phyloP scores from a whole-genome alignment of 2,113 vertebrate species.

The Elaphurus davidianus region DNA sequence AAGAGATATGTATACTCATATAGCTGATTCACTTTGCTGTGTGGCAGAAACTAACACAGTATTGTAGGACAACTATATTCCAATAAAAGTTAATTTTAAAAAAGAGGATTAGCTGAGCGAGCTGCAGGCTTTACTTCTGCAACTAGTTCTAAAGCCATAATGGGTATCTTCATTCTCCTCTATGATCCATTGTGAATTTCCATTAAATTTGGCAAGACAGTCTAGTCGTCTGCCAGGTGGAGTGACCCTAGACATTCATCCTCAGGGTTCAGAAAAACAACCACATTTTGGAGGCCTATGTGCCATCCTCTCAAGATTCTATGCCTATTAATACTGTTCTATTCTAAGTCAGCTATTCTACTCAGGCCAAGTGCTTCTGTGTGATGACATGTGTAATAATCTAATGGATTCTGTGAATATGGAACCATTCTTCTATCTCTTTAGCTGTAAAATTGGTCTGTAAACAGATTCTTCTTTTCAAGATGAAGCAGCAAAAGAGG shows the following conservation, averaged over 20 bases:
- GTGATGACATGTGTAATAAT: background rate
- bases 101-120: background rate
- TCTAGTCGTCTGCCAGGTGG: background rate
- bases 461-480: background rate
- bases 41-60: background rate
- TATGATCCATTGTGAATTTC: background rate
- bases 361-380: background rate
- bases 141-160: background rate
- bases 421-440: background rate
- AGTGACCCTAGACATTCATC: background rate
- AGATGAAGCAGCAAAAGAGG: background rate
- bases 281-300: background rate
- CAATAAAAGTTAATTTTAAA: background rate
- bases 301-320: background rate
- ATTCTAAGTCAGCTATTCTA: background rate
- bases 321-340: background rate
- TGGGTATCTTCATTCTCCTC: background rate
- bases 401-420: background rate
- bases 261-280: background rate
- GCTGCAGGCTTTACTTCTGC: fast-evolving
- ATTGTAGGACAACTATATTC: background rate
- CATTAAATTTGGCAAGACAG: background rate
- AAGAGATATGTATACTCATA: background rate
- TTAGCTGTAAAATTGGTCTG: background rate
- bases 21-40: background rate